Percentiles rank a stretch among this genome's conserved stretches.
phyloP scores from a whole-genome alignment of 2,888 invertebrate species.

The Linnaemya tessellans region DNA sequence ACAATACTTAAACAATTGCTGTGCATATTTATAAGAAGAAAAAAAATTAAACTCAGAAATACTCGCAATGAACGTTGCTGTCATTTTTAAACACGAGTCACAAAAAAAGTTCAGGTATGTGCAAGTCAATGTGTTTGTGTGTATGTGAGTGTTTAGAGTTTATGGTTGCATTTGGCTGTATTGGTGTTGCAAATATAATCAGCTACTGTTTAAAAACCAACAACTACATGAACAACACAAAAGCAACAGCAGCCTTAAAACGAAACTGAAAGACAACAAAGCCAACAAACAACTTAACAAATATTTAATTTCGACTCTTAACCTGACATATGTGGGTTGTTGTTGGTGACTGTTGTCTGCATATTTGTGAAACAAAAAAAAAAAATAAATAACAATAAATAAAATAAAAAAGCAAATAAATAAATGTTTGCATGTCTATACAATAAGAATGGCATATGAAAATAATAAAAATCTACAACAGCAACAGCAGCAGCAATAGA shows the following conservation, averaged over 20 bases:
- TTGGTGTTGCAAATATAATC: conserved; percentile 20
- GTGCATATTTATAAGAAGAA: conserved; percentile 31
- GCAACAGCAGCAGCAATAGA: conserved; percentile 30
- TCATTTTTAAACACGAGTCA: conserved; percentile 41
- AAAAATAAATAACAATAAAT: conserved; percentile 35
- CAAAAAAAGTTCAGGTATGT: conserved; percentile 26
- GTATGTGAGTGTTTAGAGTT: background rate
- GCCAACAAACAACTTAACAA: conserved; percentile 60
- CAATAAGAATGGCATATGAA: conserved; percentile 64
- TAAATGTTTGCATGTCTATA: conserved; percentile 69
- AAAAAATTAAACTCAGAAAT: background rate
- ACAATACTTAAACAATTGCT: conserved; percentile 46
- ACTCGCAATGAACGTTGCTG: conserved; percentile 42
- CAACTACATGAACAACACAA: conserved; percentile 12
- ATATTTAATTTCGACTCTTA: conserved; percentile 71
- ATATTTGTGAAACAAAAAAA: conserved; percentile 68
- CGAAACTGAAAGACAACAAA: conserved; percentile 50
- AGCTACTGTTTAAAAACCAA: conserved; percentile 62
- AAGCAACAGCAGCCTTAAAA: conserved; percentile 42
- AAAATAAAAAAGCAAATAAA: conserved; percentile 38
- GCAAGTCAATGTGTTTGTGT: conserved; percentile 8
- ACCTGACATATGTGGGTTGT: conserved; percentile 73
- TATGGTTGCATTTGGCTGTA: conserved; percentile 14
- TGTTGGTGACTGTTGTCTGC: conserved; percentile 72
- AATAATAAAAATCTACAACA: conserved; percentile 42